Percentiles rank a stretch among this genome's conserved stretches.
phyloP scores from a whole-genome alignment of 2,888 invertebrate genomes.

The Zhuqinia jingwanae region DNA sequence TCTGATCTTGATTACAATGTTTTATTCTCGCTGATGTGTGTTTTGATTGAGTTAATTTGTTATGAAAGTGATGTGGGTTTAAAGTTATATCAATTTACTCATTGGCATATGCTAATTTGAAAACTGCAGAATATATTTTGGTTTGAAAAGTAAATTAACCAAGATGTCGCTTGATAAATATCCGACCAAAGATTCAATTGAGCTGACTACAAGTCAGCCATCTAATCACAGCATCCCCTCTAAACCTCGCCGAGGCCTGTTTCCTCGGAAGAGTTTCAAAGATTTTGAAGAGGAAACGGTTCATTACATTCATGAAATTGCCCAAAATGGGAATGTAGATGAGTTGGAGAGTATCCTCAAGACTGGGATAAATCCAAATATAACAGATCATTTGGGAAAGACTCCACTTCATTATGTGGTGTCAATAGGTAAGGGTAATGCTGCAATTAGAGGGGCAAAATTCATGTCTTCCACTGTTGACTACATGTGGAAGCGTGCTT shows the following conservation, averaged over 20 bases:
- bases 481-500: too few species aligned
- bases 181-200: slow-evolving; percentile 63
- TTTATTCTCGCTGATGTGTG: neutral
- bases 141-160: too few species aligned
- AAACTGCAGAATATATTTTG: neutral
- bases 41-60: neutral
- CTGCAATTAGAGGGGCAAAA: too few species aligned
- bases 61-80: neutral
- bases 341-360: slow-evolving; percentile 88
- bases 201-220: slow-evolving; percentile 55
- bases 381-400: slow-evolving; percentile 90
- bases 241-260: slow-evolving; percentile 47
- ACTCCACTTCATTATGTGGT: slow-evolving; percentile 92
- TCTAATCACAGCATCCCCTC: slow-evolving; percentile 62
- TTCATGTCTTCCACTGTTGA: too few species aligned
- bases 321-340: slow-evolving; percentile 92
- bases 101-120: too few species aligned
- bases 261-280: slow-evolving; percentile 68
- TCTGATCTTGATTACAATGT: neutral
- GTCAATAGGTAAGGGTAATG: slow-evolving; percentile 57
- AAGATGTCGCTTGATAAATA: slow-evolving; percentile 66
- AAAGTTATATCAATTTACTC: too few species aligned
- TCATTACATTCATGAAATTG: slow-evolving; percentile 83
- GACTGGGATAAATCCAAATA: slow-evolving; percentile 90
- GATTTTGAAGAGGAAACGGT: slow-evolving; percentile 63